Conservation (phyloP, 2,113 vertebrate species). For the Capreolus pygargus region DNA sequence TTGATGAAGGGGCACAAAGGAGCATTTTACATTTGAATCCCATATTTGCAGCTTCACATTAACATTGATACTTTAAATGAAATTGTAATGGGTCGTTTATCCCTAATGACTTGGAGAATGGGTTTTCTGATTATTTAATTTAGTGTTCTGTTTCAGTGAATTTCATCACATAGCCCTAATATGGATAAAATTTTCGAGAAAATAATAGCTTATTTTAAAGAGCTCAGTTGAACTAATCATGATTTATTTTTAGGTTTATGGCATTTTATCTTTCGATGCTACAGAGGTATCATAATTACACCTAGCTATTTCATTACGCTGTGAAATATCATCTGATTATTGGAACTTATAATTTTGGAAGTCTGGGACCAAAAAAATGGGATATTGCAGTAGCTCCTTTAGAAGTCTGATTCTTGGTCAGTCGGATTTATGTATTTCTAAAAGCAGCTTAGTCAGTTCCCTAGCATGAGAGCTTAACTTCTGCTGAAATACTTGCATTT, state of each 20-base stretch:
- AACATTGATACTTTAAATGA: not conserved
- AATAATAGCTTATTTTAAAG: slow-evolving; percentile 20
- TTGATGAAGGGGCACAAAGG: not conserved
- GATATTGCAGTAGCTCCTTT: not conserved
- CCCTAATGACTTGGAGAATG: not conserved
- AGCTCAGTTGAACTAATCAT: not conserved
- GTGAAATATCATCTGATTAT: not conserved
- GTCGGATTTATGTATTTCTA: not conserved
- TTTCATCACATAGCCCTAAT: not conserved
- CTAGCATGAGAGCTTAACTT: not conserved
- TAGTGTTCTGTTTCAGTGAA: not conserved
- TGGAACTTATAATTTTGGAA: not conserved
- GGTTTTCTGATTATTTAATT: not conserved
- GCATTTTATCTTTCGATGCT: not conserved
- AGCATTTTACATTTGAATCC: not conserved
- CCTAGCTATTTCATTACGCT: not conserved
- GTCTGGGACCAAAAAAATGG: not conserved
- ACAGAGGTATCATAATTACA: not conserved
- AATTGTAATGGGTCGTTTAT: not conserved
- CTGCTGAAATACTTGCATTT: not conserved
- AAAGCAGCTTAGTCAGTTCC: not conserved
- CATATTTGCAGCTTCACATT: not conserved
- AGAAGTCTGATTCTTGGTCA: not conserved
- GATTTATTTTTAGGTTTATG: slow-evolving; percentile 16
- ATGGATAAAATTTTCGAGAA: not conserved